Base-by-base conservation (phyloP, 2,113 vertebrate species). In the Glaucomys volans region DNA sequence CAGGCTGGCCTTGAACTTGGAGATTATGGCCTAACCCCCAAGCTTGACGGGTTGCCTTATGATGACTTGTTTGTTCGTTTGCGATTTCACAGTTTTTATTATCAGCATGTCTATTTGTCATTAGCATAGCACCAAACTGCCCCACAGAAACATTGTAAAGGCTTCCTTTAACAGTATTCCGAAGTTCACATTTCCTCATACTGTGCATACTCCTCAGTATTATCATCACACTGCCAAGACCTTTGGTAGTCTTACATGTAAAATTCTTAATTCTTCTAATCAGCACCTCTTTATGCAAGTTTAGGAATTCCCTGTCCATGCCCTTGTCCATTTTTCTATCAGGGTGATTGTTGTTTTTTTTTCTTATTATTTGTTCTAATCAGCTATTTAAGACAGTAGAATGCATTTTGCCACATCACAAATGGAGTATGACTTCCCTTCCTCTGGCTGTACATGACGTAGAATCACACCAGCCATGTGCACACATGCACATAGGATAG, bases 281-380 rank as follows among this genome's bases (percentile, higher is more conserved):
- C 20, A 90, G 40, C 6, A 71, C 54, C 94, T 75, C 8, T 30
- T 62, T 64, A 79, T 16, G 16, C 32, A 92, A 81, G 4, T 0
- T 87, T 32, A 87, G 35, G 37, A 86, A 90, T 82, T 44, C 35
- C 57, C 67, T 50, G 4, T 81, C 80, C 14, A 32, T 42, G 40
- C 76, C 64, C 18, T 89, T 85, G 24, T 28, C 66, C 28, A 74
- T 35, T 94, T 95, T 94, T 80, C 77, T 42, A 52, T 40, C 37
- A 77, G n/a, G 26, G n/a, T 83, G 10, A 91, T 28, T 90, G 2
- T 16, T 67, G n/a, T 52, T 87, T 83, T 90, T 47, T 47, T 47
- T 47, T 6, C 9, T 47, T n/a, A n/a, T n/a, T 50, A 50, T 50
- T 50, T 50, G 11, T 50, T 50, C 50, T 50, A 50, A 50, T 11